Evolutionary conservation across 1,140 invertebrate genomes (phyloP).

Genomic region (Potamilus streckersoni): DNA sequence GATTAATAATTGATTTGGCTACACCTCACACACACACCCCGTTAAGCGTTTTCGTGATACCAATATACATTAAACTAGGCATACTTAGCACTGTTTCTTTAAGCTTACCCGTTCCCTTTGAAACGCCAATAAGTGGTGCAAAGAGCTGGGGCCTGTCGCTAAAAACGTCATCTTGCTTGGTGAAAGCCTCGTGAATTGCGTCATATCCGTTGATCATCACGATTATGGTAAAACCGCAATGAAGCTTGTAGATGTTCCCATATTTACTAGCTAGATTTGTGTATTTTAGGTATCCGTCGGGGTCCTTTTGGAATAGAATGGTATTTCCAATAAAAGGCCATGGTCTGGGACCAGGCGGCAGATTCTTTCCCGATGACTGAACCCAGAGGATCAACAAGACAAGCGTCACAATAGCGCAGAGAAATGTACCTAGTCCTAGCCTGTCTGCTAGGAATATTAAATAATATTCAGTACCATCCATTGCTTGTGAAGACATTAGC

Average conservation of each 20-base stretch:
- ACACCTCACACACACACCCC: too few species aligned
- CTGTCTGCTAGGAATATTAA: too few species aligned
- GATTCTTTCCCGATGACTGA: neutral
- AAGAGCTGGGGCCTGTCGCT: conserved; percentile 47
- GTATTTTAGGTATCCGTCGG: conserved; percentile 34
- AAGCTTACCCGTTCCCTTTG: conserved; percentile 41
- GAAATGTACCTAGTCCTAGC: too few species aligned
- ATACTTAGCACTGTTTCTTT: neutral
- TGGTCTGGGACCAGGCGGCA: conserved; percentile 39
- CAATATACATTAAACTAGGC: neutral
- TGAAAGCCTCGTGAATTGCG: conserved; percentile 46
- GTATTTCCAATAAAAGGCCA: conserved; percentile 40
- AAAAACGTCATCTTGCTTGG: conserved; percentile 38
- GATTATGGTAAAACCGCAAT: conserved; percentile 41
- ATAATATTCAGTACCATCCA: too few species aligned
- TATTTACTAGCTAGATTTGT: conserved; percentile 35
- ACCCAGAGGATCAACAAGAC: too few species aligned
- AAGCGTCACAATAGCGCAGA: too few species aligned
- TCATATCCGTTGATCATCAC: conserved; percentile 45
- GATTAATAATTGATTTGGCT: neutral
- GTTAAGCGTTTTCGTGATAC: neutral
- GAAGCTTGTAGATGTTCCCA: conserved; percentile 38
- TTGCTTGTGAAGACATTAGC: too few species aligned
- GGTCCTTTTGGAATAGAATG: conserved; percentile 41
- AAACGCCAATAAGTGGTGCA: conserved; percentile 44